These are phyloP conservation scores for Folsomia candida DNA, from an alignment of 2,888 invertebrate species.

Conservation along the genomic window DNA sequence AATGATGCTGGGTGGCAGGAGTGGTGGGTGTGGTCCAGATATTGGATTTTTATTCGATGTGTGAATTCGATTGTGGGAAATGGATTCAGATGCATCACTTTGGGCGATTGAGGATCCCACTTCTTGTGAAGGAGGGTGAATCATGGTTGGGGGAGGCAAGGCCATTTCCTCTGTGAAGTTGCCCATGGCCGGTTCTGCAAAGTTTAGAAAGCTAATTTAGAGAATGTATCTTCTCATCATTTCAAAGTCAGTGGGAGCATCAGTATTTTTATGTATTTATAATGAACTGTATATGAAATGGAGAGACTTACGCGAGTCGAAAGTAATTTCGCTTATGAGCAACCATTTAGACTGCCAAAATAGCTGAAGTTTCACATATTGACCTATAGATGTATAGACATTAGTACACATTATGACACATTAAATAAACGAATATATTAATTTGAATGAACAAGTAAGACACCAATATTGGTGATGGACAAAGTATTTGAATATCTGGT, in stretches of 20 bases:
- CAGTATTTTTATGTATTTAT: slow-evolving; percentile 21
- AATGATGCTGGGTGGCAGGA: not conserved
- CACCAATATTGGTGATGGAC: too few relatives aligned
- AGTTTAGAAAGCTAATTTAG: not conserved
- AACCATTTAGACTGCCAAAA: slow-evolving; percentile 83
- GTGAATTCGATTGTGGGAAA: slow-evolving; percentile 1
- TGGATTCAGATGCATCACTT: slow-evolving; percentile 32
- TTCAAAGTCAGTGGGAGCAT: slow-evolving; percentile 23
- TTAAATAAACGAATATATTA: too few relatives aligned
- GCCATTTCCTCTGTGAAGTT: slow-evolving; percentile 39
- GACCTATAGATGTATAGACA: too few relatives aligned
- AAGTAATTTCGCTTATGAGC: slow-evolving; percentile 83
- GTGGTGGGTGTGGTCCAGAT: not conserved
- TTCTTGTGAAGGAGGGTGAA: slow-evolving; percentile 6
- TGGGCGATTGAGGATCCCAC: slow-evolving; percentile 24
- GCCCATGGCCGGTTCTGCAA: slow-evolving; percentile 40
- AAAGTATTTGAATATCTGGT: too few relatives aligned
- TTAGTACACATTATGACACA: too few relatives aligned
- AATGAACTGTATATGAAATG: not conserved
- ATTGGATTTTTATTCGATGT: not conserved
- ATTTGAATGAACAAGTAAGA: too few relatives aligned
- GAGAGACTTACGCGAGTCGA: slow-evolving; percentile 72
- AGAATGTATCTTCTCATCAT: not conserved
- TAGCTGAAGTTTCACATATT: slow-evolving; percentile 74
- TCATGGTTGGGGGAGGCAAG: slow-evolving; percentile 10